Evolutionary conservation across 2,113 vertebrate genomes (phyloP), one percentile per base, ranked within the genome.

Genomic region (Sterrhoptilus dennistouni): DNA sequence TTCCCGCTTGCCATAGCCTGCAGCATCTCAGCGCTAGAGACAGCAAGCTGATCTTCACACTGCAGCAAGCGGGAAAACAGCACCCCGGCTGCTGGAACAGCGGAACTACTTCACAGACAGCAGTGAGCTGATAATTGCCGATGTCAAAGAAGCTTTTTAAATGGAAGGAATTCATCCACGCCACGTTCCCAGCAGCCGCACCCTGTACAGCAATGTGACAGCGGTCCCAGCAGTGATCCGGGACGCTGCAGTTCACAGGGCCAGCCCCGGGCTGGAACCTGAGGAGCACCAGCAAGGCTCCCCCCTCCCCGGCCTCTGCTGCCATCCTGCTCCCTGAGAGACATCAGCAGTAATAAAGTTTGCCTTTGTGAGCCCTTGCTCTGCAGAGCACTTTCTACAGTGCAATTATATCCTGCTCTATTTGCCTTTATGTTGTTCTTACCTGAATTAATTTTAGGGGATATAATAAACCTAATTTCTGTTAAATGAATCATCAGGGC

Each of bases 61-160:
- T 75, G 93, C 87, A 95, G 57, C 57, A 69, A 90, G 77, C 38
- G 0, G 72, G 76, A 80, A 80, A 96, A 36, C 87, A 87, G 80
- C 90, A 87, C 24, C 63, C 56, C 25, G 16, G 68, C 92, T 78
- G 90, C 79, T 72, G 90, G 64, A 94, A 93, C 6, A 77, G 79
- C 71, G 65, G 53, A 90, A 93, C 85, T 82, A 28, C 87, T 86
- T 81, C 93, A 91, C 61, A 85, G 72, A 14, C 66, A 65, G 68
- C 19, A 35, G 76, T 10, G 72, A 95, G 83, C 89, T 72, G 71
- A 33, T 81, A 96, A 87, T 33, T 82, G 72, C 84, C 80, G 69
- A 54, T 92, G 89, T 90, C 91, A 82, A 95, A 93, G 64, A 56
- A 75, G 76, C 82, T 88, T 60, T 56, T 75, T 66, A 83, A 89